Percentiles rank a stretch among this genome's conserved stretches.
Conservation (phyloP, 2,888 invertebrate species). For the Piscicola geometra region DNA sequence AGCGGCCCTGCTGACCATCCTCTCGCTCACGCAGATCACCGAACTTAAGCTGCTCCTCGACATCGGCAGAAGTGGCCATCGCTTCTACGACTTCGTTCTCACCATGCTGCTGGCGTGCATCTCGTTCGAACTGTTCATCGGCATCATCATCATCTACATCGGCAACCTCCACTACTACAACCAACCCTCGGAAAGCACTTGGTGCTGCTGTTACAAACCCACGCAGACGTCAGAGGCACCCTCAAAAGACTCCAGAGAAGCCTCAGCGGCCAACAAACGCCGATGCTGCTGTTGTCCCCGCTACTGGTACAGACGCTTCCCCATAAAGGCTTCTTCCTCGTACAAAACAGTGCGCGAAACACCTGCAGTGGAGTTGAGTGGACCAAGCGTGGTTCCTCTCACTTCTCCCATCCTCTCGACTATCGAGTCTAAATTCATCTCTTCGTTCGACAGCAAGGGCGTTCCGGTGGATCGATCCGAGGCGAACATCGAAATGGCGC, state of each 20-base stretch:
- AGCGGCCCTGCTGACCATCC: slow-evolving; percentile 44
- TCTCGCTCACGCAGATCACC: slow-evolving; percentile 45
- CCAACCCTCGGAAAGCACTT: slow-evolving; percentile 33
- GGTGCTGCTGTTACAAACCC: slow-evolving; percentile 12
- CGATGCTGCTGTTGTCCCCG: slow-evolving; percentile 38
- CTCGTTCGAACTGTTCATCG: slow-evolving; percentile 44
- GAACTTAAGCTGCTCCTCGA: slow-evolving; percentile 45
- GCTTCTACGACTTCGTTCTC: slow-evolving; percentile 46
- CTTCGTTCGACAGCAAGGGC: slow-evolving; percentile 38
- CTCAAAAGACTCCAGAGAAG: neutral
- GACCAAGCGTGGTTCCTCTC: slow-evolving; percentile 23
- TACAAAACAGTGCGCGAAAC: slow-evolving; percentile 42
- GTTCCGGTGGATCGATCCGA: slow-evolving; percentile 40
- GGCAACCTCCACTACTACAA: slow-evolving; percentile 44
- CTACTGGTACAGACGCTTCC: slow-evolving; percentile 35
- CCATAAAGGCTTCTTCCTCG: slow-evolving; percentile 39
- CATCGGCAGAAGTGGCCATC: slow-evolving; percentile 44
- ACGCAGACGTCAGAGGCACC: slow-evolving; percentile 8
- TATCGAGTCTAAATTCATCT: slow-evolving; percentile 34
- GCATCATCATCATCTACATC: slow-evolving; percentile 45
- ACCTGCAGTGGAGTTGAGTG: slow-evolving; percentile 34
- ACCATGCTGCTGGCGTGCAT: slow-evolving; percentile 45
- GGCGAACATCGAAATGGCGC: slow-evolving; percentile 42
- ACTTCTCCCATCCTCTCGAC: slow-evolving; percentile 30
- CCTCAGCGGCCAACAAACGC: neutral